These are phyloP conservation scores for Pandemis corylana DNA, from an alignment of 2,888 invertebrate genomes.

Conservation along the genomic window DNA sequence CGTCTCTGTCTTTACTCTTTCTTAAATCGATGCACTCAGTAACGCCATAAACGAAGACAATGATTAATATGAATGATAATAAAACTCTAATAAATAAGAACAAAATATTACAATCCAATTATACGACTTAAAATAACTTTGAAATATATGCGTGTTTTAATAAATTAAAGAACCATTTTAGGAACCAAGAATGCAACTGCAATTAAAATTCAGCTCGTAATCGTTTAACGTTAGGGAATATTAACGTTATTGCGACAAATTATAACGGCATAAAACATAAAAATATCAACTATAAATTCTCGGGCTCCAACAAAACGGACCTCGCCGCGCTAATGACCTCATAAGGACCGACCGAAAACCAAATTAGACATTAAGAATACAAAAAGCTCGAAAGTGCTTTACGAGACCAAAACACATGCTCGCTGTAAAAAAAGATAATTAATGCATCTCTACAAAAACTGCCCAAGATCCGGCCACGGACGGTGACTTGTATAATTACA, in stretches of 20 bases:
- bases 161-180: slow-evolving; percentile 14
- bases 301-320: slow-evolving; percentile 57
- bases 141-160: slow-evolving; percentile 2
- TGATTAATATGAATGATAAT: not conserved
- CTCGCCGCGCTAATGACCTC: slow-evolving; percentile 75
- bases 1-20: too few relatives aligned
- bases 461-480: slow-evolving; percentile 76
- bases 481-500: slow-evolving; percentile 84
- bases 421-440: slow-evolving; percentile 82
- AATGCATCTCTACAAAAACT: slow-evolving; percentile 81
- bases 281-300: slow-evolving; percentile 63
- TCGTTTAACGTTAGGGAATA: slow-evolving; percentile 45
- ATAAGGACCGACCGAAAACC: slow-evolving; percentile 71
- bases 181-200: slow-evolving; percentile 29
- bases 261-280: slow-evolving; percentile 61
- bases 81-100: not conserved
- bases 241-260: slow-evolving; percentile 60
- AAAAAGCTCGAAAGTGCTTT: slow-evolving; percentile 80
- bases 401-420: slow-evolving; percentile 81
- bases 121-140: slow-evolving; percentile 15
- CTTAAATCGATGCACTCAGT: not conserved
- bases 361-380: slow-evolving; percentile 78
- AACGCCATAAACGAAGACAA: not conserved
- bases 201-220: slow-evolving; percentile 43
- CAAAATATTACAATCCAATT: not conserved